Evolutionary conservation across 2,888 invertebrate genomes (phyloP).

Genomic region (Acanthosepion pharaonis): DNA sequence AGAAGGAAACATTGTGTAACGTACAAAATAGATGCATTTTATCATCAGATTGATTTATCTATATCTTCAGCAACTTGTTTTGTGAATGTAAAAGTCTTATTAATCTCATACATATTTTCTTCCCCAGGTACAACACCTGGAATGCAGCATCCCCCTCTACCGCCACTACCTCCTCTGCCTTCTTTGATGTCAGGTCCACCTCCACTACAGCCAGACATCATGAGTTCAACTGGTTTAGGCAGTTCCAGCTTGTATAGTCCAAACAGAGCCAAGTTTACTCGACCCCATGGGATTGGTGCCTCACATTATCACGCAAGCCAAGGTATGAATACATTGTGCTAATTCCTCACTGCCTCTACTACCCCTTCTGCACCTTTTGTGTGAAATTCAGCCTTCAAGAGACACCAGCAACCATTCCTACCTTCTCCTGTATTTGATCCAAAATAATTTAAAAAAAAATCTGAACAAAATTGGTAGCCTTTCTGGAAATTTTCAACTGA

Average conservation of each 20-base stretch:
- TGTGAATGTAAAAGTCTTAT: no score
- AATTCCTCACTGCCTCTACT: slow-evolving; percentile 11
- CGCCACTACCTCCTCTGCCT: slow-evolving; percentile 43
- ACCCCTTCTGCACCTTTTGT: not conserved
- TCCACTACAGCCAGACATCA: not conserved
- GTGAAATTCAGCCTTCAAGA: not conserved
- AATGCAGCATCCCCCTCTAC: slow-evolving; percentile 33
- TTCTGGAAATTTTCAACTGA: no score
- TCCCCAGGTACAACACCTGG: slow-evolving; percentile 36
- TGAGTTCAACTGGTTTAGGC: not conserved
- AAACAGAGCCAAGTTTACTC: slow-evolving; percentile 23
- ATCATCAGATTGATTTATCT: no score
- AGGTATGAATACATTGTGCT: slow-evolving; percentile 48
- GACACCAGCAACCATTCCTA: not conserved
- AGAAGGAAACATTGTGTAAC: no score
- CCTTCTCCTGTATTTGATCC: not conserved
- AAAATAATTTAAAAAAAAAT: no score
- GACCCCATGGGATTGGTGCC: not conserved
- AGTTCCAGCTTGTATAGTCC: slow-evolving; percentile 35
- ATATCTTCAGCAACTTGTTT: no score
- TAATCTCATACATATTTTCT: not conserved
- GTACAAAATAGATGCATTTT: no score
- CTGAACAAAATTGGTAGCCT: no score
- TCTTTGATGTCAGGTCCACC: slow-evolving; percentile 35
- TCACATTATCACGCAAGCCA: not conserved